A percentile compares a stretch with the other conserved stretches of the same genome.
Evolutionary conservation across 2,888 invertebrate genomes (phyloP).

Genomic region (Unio delphinus): DNA sequence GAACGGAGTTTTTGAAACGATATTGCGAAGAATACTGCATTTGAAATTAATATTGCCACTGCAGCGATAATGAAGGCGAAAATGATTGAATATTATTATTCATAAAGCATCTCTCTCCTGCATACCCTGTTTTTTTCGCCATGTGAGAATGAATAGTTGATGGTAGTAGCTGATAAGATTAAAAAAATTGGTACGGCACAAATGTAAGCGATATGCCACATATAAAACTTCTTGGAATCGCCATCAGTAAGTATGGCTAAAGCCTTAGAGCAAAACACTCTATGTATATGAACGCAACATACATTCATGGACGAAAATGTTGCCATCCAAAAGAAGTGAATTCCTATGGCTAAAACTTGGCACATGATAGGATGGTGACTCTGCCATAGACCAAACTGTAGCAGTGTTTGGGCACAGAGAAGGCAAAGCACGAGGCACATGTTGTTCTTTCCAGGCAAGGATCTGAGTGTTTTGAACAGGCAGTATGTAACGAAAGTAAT

Average conservation of each 20-base stretch:
- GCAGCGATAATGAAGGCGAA: slow-evolving; percentile 42
- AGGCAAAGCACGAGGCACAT: slow-evolving; percentile 35
- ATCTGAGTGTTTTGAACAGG: slow-evolving; percentile 30
- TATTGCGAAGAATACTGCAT: slow-evolving; percentile 35
- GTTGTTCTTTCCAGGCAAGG: slow-evolving; percentile 41
- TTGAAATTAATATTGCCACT: slow-evolving; percentile 27
- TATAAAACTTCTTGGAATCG: not conserved
- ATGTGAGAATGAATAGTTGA: slow-evolving; percentile 9
- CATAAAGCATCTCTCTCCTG: slow-evolving; percentile 26
- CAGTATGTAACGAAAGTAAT: slow-evolving; percentile 40
- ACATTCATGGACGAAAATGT: slow-evolving; percentile 40
- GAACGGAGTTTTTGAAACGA: slow-evolving; percentile 33
- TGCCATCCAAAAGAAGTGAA: slow-evolving; percentile 44
- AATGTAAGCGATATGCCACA: slow-evolving; percentile 15
- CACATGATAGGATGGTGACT: slow-evolving; percentile 11
- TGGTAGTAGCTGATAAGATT: slow-evolving; percentile 2
- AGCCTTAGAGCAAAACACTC: not conserved
- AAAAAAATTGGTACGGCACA: slow-evolving; percentile 16
- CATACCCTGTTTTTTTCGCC: slow-evolving; percentile 27
- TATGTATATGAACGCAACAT: slow-evolving; percentile 41
- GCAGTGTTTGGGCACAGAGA: slow-evolving; percentile 32
- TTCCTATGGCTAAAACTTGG: slow-evolving; percentile 20
- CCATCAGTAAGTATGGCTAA: not conserved
- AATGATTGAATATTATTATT: slow-evolving; percentile 11
- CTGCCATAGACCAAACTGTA: slow-evolving; percentile 26